These are phyloP conservation scores for Melanophora roralis DNA, from an alignment of 2,888 invertebrate species.

Conservation along the genomic window DNA sequence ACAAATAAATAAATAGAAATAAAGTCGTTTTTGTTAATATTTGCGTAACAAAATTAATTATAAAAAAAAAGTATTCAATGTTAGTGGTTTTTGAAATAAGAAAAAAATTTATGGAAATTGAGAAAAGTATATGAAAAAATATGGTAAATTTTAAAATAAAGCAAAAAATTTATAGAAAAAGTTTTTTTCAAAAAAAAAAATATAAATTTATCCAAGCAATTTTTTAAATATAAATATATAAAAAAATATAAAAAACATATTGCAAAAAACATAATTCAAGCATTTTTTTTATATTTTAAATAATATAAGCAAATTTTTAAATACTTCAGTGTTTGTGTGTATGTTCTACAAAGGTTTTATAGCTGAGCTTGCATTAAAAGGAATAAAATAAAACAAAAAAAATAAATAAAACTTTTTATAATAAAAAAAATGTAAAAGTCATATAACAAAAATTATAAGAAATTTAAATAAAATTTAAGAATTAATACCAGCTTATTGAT, in stretches of 20 bases:
- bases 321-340: too few relatives aligned
- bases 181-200: not conserved
- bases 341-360: not conserved
- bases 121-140: not conserved
- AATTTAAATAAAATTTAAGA: not conserved
- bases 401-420: not conserved
- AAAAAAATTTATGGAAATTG: not conserved
- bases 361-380: constrained; percentile 28
- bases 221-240: not conserved
- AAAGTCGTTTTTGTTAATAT: not conserved
- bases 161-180: not conserved
- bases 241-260: not conserved
- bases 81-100: not conserved
- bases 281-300: too few relatives aligned
- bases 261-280: too few relatives aligned
- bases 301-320: too few relatives aligned
- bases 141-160: not conserved
- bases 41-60: constrained; percentile 32
- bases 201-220: not conserved
- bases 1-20: constrained; percentile 35
- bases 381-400: not conserved
- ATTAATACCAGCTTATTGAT: constrained; percentile 5
- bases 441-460: not conserved
- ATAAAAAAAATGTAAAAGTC: too few relatives aligned
- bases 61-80: not conserved